Base-by-base conservation (phyloP, 2,888 invertebrate genomes). In the Antheraea assamensis region DNA sequence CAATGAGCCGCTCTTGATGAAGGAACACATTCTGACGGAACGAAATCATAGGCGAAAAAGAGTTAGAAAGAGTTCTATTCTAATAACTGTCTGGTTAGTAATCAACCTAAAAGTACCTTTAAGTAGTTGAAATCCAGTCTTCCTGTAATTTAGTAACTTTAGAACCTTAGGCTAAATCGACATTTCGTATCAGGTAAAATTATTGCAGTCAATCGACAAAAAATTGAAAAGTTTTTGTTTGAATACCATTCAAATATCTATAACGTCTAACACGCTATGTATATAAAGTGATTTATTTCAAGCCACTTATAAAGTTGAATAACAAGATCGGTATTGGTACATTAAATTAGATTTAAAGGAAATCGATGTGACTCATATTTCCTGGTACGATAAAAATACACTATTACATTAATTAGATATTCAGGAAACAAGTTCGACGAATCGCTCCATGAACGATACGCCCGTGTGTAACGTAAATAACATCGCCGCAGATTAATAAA, bases 381-480 rank as follows among this genome's bases (percentile, higher is more conserved):
- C 30, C 30, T 64, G 61, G 5, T 30, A 17, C 10, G 17, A 64
- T 64, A 27, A 64, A 30, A 64, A 61, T 52, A 70, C 35, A 70
- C 35, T 47, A 73, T 58, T 30, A 64, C 27, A 30, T 49, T 47
- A 42, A 52, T 1, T 24, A 21, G 10, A 47, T 52, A 10, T 15
- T 30, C 17, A 74, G 35, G 64, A 15, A 74, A 70, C 72, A 72
- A 72, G 68, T 27, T 70, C 21, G 49, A 31, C 27, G 10, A 3
- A 0, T 49, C 66, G 75, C n/a, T 76, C 10, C 7, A 13, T 66
- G 61, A 74, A 70, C 61, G 72, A 5, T 42, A 7, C 10, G 17
- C 2, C 81, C 42, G 83, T 84, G 73, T 81, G 77, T 81, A 78
- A 7, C 19, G 21, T 52, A 49, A 74, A 55, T 73, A 80, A 68